Evolutionary conservation across 1,140 invertebrate species (phyloP).

Genomic region (Araneus ventricosus): DNA sequence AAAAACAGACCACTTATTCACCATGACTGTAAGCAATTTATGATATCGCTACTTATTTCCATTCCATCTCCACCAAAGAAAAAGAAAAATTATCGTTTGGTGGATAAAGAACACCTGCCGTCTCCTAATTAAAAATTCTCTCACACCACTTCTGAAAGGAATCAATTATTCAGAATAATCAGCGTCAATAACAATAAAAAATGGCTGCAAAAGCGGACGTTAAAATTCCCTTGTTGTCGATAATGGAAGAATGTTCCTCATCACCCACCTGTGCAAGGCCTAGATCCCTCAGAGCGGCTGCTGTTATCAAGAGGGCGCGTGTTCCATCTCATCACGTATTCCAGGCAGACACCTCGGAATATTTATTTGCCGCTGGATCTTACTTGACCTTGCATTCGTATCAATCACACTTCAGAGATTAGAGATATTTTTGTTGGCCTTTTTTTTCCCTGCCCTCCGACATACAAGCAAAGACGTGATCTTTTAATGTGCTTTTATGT

Average conservation of each 20-base stretch:
- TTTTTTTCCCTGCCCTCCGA: background rate
- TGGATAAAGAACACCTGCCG: background rate
- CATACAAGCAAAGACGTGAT: background rate
- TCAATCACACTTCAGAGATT: background rate
- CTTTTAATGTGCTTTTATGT: constrained; percentile 9
- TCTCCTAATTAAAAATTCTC: constrained; percentile 29
- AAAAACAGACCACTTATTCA: background rate
- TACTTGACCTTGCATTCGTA: constrained; percentile 16
- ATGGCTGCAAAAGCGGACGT: background rate
- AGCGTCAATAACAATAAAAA: background rate
- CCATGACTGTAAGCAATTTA: background rate
- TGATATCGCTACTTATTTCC: background rate
- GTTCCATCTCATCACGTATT: constrained; percentile 11
- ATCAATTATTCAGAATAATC: background rate
- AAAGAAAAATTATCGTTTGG: background rate
- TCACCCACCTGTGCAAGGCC: background rate
- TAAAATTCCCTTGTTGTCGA: background rate
- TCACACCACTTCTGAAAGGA: background rate
- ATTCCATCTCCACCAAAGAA: background rate
- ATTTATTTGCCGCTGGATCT: background rate
- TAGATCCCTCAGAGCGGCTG: background rate
- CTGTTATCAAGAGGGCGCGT: background rate
- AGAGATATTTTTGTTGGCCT: background rate
- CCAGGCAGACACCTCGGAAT: background rate
- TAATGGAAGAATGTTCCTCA: background rate